Percentiles rank a stretch among this genome's conserved stretches.
These are phyloP conservation scores for Lepeophtheirus salmonis DNA, from an alignment of 1,140 invertebrate genomes.

Conservation along the genomic window DNA sequence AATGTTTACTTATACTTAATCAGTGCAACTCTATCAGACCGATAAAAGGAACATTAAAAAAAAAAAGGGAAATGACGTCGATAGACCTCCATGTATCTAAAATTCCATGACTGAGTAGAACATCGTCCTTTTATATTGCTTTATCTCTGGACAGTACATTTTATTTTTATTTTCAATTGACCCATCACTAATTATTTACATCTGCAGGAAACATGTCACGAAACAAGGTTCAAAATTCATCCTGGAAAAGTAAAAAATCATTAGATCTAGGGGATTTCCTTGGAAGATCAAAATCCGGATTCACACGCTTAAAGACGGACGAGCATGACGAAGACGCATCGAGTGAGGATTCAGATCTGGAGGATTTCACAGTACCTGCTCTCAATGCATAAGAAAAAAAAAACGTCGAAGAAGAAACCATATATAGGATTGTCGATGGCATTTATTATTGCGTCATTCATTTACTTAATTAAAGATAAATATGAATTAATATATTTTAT, in stretches of 20 bases:
- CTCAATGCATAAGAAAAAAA: neutral
- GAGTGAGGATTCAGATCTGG: slow-evolving; percentile 1
- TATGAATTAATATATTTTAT: too few relatives aligned
- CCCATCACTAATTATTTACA: neutral
- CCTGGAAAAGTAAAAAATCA: neutral
- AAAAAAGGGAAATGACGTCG: too few relatives aligned
- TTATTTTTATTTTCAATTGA: neutral
- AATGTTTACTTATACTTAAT: too few relatives aligned
- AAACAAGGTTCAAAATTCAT: neutral
- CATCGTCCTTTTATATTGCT: too few relatives aligned
- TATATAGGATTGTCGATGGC: too few relatives aligned
- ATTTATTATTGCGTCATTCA: too few relatives aligned
- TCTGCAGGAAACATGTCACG: neutral
- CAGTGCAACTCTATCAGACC: too few relatives aligned
- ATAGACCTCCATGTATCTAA: too few relatives aligned
- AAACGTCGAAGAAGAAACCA: too few relatives aligned
- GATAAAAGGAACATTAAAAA: too few relatives aligned
- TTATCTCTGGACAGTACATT: neutral
- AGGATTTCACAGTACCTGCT: slow-evolving; percentile 4
- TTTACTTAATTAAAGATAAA: too few relatives aligned
- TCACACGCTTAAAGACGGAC: neutral
- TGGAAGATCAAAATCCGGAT: neutral
- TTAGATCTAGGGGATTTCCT: slow-evolving; percentile 11
- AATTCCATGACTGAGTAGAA: too few relatives aligned
- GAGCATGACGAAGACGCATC: slow-evolving; percentile 5